A percentile compares a stretch with the other conserved stretches of the same genome.
Evolutionary conservation across 92 coral and sea anemone species (phyloP).

Genomic region (Nematostella vectensis): DNA sequence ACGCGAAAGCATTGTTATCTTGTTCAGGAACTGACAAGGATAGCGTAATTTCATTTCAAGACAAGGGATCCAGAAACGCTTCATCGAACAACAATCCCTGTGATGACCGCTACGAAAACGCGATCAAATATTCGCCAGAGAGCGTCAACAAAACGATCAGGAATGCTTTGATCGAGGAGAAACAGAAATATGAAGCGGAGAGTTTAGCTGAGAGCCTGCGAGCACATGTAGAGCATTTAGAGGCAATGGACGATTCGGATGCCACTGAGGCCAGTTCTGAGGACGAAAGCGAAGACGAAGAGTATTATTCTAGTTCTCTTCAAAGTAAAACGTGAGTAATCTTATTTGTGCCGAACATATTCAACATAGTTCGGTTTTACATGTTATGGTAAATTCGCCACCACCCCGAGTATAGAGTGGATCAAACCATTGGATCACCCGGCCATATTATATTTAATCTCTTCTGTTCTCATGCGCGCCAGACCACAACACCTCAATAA

Average conservation of each 20-base stretch:
- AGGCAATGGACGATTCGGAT: slow-evolving; percentile 90
- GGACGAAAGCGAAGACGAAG: slow-evolving; percentile 93
- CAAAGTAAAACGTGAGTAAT: slow-evolving; percentile 19
- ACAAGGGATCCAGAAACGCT: slow-evolving; percentile 34
- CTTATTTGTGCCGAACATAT: neutral
- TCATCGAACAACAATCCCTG: slow-evolving; percentile 27
- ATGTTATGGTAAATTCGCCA: no score
- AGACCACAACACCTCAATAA: no score
- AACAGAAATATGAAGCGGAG: slow-evolving; percentile 55
- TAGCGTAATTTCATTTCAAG: slow-evolving; percentile 25
- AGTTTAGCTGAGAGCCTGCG: slow-evolving; percentile 66
- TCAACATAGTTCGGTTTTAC: no score
- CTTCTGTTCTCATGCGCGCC: no score
- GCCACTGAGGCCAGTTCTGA: slow-evolving; percentile 95
- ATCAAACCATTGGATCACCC: no score
- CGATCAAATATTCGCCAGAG: slow-evolving; percentile 37
- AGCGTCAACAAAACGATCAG: slow-evolving; percentile 40
- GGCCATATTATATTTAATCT: no score
- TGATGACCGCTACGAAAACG: slow-evolving; percentile 27
- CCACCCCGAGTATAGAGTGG: no score
- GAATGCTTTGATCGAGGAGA: slow-evolving; percentile 39
- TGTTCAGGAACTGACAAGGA: slow-evolving; percentile 25
- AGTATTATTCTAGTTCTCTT: slow-evolving; percentile 12
- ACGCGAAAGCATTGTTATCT: slow-evolving; percentile 6
- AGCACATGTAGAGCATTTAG: slow-evolving; percentile 87